Evolutionary conservation across 2,113 vertebrate genomes (phyloP).

Genomic region (Mobula birostris): DNA sequence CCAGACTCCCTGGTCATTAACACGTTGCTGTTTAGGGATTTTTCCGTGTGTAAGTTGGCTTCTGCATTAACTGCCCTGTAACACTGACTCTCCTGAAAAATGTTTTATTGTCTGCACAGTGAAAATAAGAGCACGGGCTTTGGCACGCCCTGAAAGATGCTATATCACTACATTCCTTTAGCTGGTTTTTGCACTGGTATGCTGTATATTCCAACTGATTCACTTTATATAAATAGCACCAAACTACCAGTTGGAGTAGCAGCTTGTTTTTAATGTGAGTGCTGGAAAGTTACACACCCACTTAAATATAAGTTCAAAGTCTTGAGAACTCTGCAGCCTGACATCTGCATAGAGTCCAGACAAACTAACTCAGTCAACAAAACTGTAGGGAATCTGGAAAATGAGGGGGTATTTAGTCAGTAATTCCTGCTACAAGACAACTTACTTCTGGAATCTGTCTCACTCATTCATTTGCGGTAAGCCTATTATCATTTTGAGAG

Average conservation of each 20-base stretch:
- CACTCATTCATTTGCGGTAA: slow-evolving; percentile 37
- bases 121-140: no score
- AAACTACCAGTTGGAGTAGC: slow-evolving; percentile 33
- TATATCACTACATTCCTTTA: neutral
- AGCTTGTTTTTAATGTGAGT: slow-evolving; percentile 28
- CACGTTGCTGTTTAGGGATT: no score
- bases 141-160: no score
- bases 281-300: slow-evolving; percentile 39
- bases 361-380: slow-evolving; percentile 41
- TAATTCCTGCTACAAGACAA: slow-evolving; percentile 37
- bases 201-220: neutral
- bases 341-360: slow-evolving; percentile 41
- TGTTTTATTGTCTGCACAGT: no score
- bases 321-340: slow-evolving; percentile 39
- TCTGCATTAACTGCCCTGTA: no score
- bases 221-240: slow-evolving; percentile 22
- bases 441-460: slow-evolving; percentile 20
- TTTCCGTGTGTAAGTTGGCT: no score
- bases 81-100: no score
- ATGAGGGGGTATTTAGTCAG: slow-evolving; percentile 44
- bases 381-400: slow-evolving; percentile 44
- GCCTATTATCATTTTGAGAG: slow-evolving; percentile 25
- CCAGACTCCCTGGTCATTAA: no score
- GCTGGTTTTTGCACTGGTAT: neutral
- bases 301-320: slow-evolving; percentile 38